Base-by-base conservation (phyloP, 2,888 invertebrate species). In the Macaria liturata region DNA sequence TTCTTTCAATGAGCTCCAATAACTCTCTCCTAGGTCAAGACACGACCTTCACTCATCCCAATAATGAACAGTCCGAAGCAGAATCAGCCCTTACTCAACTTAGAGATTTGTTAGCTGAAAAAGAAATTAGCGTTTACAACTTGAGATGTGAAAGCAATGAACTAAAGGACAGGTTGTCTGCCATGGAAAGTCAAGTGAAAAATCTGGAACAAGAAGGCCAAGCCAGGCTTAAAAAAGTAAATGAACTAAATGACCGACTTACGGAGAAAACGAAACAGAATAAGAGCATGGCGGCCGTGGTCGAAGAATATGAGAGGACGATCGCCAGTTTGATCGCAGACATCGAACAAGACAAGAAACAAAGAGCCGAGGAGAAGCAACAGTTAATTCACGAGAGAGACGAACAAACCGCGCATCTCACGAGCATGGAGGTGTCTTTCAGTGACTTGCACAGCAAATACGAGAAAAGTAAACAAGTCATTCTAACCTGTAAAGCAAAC, bases 241-340 rank as follows among this genome's bases (percentile, higher is more conserved):
- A 86, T 48, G 80, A 81, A 42, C 72, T 91, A 67, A 92, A 72
- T 75, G 86, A 76, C 69, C 85, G 74, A 54, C 74, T 92, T 9
- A 65, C 71, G 37, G 89, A 91, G 66, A 91, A 88, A 67, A 91
- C 79, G 32, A 91, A 81, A 82, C 76, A 84, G 57, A 91, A 94
- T 77, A 86, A 84, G 71, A 92, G 92, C 71, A 86, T 94, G 87
- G 95, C 95, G 71, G 91, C 93, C 68, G 94, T 96, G 48, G 94
- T 96, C 72, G 94, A 95, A 75, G 95, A 96, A 74, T 96, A 96
- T 86, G 96, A 96, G 80, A 95, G 95, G 78, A 95, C 96, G 60
- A 95, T 96, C 74, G 94, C 95, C 20, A 94, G 94, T 80, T 91
- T 96, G 74, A 94, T 96, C 72, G 93, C 94, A 46, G 95, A 95